Evolutionary conservation across 2,113 vertebrate species (phyloP).

Genomic region (Grantiella picta): DNA sequence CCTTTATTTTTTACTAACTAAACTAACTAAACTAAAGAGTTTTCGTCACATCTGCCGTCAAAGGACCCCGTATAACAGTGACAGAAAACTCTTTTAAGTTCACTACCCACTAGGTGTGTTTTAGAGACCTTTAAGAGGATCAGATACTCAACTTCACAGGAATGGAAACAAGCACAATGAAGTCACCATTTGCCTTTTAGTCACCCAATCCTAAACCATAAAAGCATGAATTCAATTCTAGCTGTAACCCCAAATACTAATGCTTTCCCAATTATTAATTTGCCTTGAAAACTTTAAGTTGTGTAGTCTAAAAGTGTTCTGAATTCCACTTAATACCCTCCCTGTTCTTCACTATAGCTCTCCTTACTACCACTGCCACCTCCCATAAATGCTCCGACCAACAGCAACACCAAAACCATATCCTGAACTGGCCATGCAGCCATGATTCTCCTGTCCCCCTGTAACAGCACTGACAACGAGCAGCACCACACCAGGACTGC

Average conservation of each 20-base stretch:
- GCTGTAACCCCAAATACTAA: rapidly evolving
- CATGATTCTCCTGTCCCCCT: rapidly evolving
- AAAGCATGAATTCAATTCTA: background rate
- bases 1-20: background rate
- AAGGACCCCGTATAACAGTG: background rate
- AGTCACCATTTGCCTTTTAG: background rate
- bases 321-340: background rate
- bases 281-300: background rate
- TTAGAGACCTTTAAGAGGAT: background rate
- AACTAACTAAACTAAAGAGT: background rate
- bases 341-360: background rate
- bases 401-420: background rate
- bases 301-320: background rate
- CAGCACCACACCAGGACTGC: background rate
- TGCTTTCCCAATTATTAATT: background rate
- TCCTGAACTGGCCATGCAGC: rapidly evolving
- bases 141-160: background rate
- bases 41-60: background rate
- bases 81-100: background rate
- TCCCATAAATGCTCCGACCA: background rate
- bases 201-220: background rate
- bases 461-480: rapidly evolving
- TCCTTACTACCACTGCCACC: background rate
- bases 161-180: background rate
- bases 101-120: background rate